A percentile compares a stretch with the other conserved stretches of the same genome.
Evolutionary conservation across 2,888 invertebrate species (phyloP).

Genomic region (Dascillus cervinus): DNA sequence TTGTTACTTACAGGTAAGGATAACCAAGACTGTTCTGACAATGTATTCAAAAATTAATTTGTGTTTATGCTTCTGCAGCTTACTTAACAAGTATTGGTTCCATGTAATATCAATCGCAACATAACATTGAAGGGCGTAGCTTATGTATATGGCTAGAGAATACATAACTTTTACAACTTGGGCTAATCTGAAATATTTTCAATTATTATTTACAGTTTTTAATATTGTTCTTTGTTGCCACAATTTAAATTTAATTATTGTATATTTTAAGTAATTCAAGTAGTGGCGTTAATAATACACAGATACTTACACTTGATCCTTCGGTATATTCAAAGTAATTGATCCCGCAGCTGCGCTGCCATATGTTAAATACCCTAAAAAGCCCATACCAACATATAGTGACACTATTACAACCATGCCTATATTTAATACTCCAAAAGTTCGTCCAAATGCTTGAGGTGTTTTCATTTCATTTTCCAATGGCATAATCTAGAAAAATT

Average conservation of each 20-base stretch:
- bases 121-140: slow-evolving; percentile 90
- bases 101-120: slow-evolving; percentile 91
- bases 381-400: slow-evolving; percentile 82
- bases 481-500: slow-evolving; percentile 66
- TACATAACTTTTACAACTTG: slow-evolving; percentile 66
- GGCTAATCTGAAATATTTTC: slow-evolving; percentile 54
- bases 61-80: slow-evolving; percentile 52
- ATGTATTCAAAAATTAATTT: slow-evolving; percentile 67
- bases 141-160: slow-evolving; percentile 78
- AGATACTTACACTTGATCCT: slow-evolving; percentile 52
- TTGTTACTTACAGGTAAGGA: slow-evolving; percentile 73
- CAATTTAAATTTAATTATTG: no score
- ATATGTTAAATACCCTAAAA: slow-evolving; percentile 85
- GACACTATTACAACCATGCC: slow-evolving; percentile 74
- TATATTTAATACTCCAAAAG: slow-evolving; percentile 76
- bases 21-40: slow-evolving; percentile 67
- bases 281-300: not conserved
- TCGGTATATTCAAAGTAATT: slow-evolving; percentile 79
- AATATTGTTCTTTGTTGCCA: no score
- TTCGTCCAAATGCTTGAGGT: slow-evolving; percentile 71
- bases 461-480: slow-evolving; percentile 92
- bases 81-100: slow-evolving; percentile 64
- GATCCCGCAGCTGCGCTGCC: slow-evolving; percentile 66
- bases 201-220: no score
- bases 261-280: no score